Conservation (phyloP, 2,888 invertebrate genomes). For the Plutella xylostella region DNA sequence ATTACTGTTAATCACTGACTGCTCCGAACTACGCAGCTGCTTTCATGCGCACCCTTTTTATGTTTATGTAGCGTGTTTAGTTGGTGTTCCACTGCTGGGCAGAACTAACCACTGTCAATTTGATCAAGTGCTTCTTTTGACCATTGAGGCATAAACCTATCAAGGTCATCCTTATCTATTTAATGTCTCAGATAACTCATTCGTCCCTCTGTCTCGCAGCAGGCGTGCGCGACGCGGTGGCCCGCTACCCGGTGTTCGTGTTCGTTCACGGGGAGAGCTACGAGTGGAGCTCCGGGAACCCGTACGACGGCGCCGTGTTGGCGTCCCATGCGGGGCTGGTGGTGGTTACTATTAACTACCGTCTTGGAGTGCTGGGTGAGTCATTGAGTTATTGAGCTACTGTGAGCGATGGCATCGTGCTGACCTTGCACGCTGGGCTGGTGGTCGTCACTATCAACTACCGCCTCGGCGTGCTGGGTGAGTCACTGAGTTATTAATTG, state of each 20-base stretch:
- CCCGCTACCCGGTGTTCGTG: conserved; percentile 89
- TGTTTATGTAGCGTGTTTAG: too few relatives aligned
- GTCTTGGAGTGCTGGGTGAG: conserved; percentile 84
- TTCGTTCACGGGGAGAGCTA: conserved; percentile 96
- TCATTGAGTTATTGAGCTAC: conserved; percentile 18
- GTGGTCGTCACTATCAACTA: conserved; percentile 90
- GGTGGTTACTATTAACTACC: conserved; percentile 88
- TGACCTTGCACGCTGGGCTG: conserved; percentile 92
- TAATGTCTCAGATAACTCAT: too few relatives aligned
- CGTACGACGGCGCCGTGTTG: conserved; percentile 96
- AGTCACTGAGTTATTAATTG: too few relatives aligned
- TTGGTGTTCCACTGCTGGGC: too few relatives aligned
- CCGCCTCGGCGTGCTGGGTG: conserved; percentile 83
- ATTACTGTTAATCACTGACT: too few relatives aligned
- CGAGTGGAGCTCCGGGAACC: conserved; percentile 98
- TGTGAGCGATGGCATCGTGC: conserved; percentile 19
- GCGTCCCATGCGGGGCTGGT: conserved; percentile 93
- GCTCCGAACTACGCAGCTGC: too few relatives aligned
- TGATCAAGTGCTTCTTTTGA: too few relatives aligned
- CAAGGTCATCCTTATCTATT: too few relatives aligned
- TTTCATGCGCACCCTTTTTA: too few relatives aligned
- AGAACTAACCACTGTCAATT: too few relatives aligned
- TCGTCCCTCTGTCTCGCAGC: conserved; percentile 62
- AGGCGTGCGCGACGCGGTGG: conserved; percentile 70
- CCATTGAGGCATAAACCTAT: too few relatives aligned